phyloP scores from a whole-genome alignment of 2,113 vertebrate species.

The Cercocebus atys region DNA sequence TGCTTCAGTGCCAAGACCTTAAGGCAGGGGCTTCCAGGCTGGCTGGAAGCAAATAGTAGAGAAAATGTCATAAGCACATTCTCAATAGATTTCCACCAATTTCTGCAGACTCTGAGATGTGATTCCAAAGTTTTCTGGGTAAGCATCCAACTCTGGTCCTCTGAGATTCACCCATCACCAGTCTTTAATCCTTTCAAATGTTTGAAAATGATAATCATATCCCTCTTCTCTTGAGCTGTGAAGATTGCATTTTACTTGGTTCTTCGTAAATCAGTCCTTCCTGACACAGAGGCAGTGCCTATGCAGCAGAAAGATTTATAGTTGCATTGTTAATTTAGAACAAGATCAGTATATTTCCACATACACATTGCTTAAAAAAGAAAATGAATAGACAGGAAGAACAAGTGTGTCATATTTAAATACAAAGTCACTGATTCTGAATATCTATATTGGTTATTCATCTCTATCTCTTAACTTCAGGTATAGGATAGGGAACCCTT shows the following conservation, averaged over 20 bases:
- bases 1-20: constrained; percentile 50
- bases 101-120: constrained; percentile 50
- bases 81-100: constrained; percentile 51
- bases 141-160: constrained; percentile 62
- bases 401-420: not conserved
- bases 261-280: constrained; percentile 68
- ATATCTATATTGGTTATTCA: not conserved
- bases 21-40: constrained; percentile 48
- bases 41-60: constrained; percentile 58
- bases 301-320: constrained; percentile 49
- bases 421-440: not conserved
- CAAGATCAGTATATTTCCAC: constrained; percentile 49
- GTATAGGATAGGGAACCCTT: not conserved
- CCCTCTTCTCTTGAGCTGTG: constrained; percentile 40
- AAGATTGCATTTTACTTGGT: constrained; percentile 63
- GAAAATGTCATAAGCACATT: constrained; percentile 59
- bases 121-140: constrained; percentile 68
- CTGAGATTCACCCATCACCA: constrained; percentile 69
- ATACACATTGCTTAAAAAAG: not conserved
- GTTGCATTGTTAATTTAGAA: constrained; percentile 61
- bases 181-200: constrained; percentile 69
- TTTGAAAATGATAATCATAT: constrained; percentile 73
- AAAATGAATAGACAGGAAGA: not conserved
- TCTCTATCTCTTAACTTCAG: not conserved
- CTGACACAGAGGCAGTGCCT: constrained; percentile 37